Evolutionary conservation across 2,888 invertebrate genomes (phyloP).

Genomic region (Thelaira solivaga): DNA sequence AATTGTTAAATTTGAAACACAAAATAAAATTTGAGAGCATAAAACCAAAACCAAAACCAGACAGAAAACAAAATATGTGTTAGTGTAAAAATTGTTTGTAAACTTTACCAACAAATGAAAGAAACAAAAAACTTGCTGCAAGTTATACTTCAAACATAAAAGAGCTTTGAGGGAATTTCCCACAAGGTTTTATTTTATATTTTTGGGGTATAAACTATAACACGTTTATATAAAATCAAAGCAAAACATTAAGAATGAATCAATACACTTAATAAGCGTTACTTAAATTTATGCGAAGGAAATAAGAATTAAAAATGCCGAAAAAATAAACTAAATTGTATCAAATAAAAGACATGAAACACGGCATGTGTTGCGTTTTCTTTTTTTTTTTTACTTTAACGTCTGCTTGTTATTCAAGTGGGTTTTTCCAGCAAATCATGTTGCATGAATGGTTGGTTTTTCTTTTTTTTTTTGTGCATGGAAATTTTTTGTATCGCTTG

Average conservation of each 20-base stretch:
- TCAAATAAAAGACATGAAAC: too few species aligned
- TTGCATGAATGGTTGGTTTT: conserved; percentile 49
- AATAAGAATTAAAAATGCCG: conserved; percentile 34
- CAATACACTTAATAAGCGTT: not conserved
- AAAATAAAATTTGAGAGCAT: not conserved
- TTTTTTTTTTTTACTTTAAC: conserved; percentile 12
- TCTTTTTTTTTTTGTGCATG: conserved; percentile 14
- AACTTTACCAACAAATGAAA: not conserved
- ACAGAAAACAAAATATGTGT: conserved; percentile 38
- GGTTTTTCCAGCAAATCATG: conserved; percentile 48
- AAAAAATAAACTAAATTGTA: too few species aligned
- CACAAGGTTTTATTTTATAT: conserved; percentile 33
- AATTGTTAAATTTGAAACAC: too few species aligned
- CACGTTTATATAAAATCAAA: not conserved
- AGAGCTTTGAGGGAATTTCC: conserved; percentile 40
- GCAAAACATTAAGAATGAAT: not conserved
- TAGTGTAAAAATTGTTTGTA: conserved; percentile 19
- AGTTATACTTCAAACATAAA: not conserved
- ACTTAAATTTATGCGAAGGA: not conserved
- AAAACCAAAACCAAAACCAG: conserved; percentile 33
- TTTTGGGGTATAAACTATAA: conserved; percentile 24
- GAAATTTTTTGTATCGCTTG: not conserved
- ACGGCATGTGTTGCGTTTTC: not conserved
- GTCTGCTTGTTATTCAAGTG: conserved; percentile 34
- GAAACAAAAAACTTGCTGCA: not conserved